phyloP scores from a whole-genome alignment of 2,888 invertebrate genomes.

The Chromoteleia sp. region DNA sequence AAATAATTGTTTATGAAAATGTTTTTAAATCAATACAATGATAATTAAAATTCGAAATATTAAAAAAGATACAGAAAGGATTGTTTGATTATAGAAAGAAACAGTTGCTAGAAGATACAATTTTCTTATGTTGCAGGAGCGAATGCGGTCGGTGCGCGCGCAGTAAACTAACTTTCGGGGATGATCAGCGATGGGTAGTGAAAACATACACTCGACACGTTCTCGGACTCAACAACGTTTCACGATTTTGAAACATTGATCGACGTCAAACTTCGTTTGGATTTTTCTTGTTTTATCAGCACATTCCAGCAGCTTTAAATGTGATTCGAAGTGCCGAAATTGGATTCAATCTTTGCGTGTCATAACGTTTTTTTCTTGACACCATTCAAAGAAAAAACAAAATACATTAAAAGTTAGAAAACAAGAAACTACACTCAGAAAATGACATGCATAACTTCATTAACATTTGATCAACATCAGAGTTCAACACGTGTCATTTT shows the following conservation, averaged over 20 bases:
- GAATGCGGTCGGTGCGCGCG: slow-evolving; percentile 80
- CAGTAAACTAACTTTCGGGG: slow-evolving; percentile 74
- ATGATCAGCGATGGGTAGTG: slow-evolving; percentile 45
- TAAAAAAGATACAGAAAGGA: neutral
- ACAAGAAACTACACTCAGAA: neutral
- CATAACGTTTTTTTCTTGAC: slow-evolving; percentile 12
- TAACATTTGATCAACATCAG: too few species aligned
- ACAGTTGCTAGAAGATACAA: slow-evolving; percentile 72
- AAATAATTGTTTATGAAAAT: too few species aligned
- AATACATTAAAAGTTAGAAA: neutral
- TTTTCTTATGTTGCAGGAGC: slow-evolving; percentile 82
- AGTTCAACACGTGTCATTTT: too few species aligned
- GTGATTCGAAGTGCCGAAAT: slow-evolving; percentile 69
- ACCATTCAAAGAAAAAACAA: neutral
- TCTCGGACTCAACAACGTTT: slow-evolving; percentile 77
- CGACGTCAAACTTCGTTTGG: slow-evolving; percentile 73
- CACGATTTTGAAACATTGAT: slow-evolving; percentile 72
- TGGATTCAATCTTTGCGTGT: slow-evolving; percentile 29
- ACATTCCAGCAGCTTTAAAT: slow-evolving; percentile 83
- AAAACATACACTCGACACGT: slow-evolving; percentile 42
- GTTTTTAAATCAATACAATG: too few species aligned
- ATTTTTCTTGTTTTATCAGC: slow-evolving; percentile 75
- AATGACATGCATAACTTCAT: too few species aligned
- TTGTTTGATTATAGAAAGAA: slow-evolving; percentile 1
- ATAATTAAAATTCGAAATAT: neutral